These are phyloP conservation scores for Hoplostethus mediterraneus DNA, from an alignment of 2,797 vertebrate species.

Conservation along the genomic window DNA sequence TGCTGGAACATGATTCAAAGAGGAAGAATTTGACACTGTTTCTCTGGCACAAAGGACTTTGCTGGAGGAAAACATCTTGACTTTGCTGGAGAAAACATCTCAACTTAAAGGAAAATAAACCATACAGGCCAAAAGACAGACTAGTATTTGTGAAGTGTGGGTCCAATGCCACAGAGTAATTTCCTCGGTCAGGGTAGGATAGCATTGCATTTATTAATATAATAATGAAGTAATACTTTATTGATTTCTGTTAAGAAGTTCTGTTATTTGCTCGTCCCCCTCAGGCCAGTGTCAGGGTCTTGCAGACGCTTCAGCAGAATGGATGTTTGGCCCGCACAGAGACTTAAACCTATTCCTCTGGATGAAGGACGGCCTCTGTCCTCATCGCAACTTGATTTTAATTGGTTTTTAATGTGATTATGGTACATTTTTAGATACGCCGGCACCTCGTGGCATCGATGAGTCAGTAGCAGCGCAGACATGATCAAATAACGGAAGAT, in stretches of 20 bases:
- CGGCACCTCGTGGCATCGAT: neutral
- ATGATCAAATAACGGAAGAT: neutral
- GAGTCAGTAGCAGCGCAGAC: neutral
- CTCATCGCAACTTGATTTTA: constrained; percentile 1
- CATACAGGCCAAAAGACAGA: too few species aligned
- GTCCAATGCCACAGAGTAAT: too few species aligned
- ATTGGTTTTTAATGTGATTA: neutral
- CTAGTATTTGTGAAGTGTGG: too few species aligned
- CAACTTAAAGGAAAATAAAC: too few species aligned
- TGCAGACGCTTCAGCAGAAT: neutral
- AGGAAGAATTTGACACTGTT: too few species aligned
- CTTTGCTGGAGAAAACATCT: too few species aligned
- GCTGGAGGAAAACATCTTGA: too few species aligned
- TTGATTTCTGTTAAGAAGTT: neutral
- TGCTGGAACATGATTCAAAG: too few species aligned
- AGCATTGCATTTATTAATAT: neutral
- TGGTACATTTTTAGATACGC: neutral
- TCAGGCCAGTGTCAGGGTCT: neutral
- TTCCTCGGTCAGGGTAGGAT: too few species aligned
- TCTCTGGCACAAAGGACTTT: too few species aligned
- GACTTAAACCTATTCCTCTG: neutral
- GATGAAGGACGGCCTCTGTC: neutral
- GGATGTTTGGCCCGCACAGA: neutral
- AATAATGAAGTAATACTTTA: neutral
- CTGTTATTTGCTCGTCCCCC: neutral